phyloP scores from a whole-genome alignment of 1,140 invertebrate genomes.

The Spodoptera litura region DNA sequence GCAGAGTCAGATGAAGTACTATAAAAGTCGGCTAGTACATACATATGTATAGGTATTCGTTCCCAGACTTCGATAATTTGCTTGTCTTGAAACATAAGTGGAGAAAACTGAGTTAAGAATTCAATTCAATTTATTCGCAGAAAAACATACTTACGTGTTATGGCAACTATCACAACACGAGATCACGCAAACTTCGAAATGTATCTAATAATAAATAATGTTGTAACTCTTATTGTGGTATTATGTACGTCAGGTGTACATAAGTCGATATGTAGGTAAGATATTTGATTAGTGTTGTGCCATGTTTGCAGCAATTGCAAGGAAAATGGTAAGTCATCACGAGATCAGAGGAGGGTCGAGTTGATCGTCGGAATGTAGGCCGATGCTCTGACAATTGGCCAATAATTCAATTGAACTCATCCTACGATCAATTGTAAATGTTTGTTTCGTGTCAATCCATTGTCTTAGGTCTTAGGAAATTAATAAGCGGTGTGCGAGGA shows the following conservation, averaged over 20 bases:
- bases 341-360: neutral
- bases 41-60: no score
- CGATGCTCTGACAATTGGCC: constrained; percentile 22
- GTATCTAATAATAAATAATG: no score
- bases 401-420: constrained; percentile 32
- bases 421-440: constrained; percentile 21
- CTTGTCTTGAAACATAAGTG: no score
- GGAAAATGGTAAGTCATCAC: constrained; percentile 16
- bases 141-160: no score
- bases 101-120: no score
- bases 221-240: no score
- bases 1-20: no score
- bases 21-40: no score
- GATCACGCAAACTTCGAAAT: no score
- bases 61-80: no score
- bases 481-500: constrained; percentile 1
- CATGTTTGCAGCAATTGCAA: constrained; percentile 1
- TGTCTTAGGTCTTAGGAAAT: constrained; percentile 9
- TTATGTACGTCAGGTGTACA: neutral
- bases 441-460: constrained; percentile 9
- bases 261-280: neutral
- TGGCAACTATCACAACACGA: no score
- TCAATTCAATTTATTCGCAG: no score
- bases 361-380: constrained; percentile 16
- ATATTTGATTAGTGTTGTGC: constrained; percentile 9